These are phyloP conservation scores for Bacillus rossius DNA, from an alignment of 1,140 invertebrate genomes.

Conservation along the genomic window DNA sequence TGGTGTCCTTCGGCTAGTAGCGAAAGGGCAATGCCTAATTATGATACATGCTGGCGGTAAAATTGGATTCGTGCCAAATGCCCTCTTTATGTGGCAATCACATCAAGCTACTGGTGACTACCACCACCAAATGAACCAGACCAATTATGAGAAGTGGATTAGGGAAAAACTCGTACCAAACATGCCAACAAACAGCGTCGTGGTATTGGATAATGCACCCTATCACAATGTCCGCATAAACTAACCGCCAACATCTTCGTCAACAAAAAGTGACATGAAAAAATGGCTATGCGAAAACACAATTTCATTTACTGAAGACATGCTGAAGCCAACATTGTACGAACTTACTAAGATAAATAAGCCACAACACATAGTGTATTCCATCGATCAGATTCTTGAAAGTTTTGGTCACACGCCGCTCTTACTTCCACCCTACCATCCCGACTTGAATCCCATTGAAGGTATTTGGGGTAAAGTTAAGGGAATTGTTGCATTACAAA, in stretches of 20 bases:
- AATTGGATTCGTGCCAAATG: conserved; percentile 26
- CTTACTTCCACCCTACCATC: too few relatives aligned
- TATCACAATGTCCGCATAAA: conserved; percentile 33
- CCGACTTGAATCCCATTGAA: too few relatives aligned
- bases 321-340: too few relatives aligned
- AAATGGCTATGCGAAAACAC: conserved; percentile 20
- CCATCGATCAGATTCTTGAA: too few relatives aligned
- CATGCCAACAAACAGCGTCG: conserved; percentile 26
- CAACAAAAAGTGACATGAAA: conserved; percentile 27
- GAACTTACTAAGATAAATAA: too few relatives aligned
- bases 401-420: too few relatives aligned
- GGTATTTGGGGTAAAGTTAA: too few relatives aligned
- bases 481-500: too few relatives aligned
- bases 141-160: conserved; percentile 23
- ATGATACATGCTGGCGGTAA: conserved; percentile 29
- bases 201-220: conserved; percentile 38
- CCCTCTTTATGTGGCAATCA: conserved; percentile 22
- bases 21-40: conserved; percentile 26
- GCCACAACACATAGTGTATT: too few relatives aligned
- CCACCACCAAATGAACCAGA: conserved; percentile 29
- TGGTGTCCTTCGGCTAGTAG: background rate
- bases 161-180: conserved; percentile 30
- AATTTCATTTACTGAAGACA: too few relatives aligned
- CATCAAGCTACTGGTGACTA: conserved; percentile 26
- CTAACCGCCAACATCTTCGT: conserved; percentile 21